These are phyloP conservation scores for Centropus bengalensis DNA, from an alignment of 2,113 vertebrate genomes.

Conservation along the genomic window DNA sequence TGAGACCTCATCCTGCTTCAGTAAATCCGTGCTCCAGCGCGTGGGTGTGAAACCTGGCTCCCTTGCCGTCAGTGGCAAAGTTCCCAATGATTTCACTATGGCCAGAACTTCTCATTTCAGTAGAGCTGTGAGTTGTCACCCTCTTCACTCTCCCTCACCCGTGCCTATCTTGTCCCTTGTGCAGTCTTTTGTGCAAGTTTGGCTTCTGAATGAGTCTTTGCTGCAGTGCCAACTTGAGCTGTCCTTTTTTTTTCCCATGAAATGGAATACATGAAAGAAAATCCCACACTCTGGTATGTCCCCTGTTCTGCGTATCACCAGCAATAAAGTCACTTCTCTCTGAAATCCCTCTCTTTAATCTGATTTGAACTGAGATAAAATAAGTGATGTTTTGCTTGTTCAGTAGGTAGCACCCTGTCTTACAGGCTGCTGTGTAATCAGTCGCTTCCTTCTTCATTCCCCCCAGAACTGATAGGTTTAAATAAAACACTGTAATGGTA, in stretches of 20 bases:
- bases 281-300: neutral
- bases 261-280: neutral
- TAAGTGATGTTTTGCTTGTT: neutral
- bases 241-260: neutral
- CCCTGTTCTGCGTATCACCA: neutral
- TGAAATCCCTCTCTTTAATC: neutral
- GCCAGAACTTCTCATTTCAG: neutral
- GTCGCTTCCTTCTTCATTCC: neutral
- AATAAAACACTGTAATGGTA: neutral
- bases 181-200: neutral
- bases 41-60: neutral
- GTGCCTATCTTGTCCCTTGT: neutral
- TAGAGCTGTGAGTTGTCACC: neutral
- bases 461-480: neutral
- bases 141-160: neutral
- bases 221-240: neutral
- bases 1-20: neutral
- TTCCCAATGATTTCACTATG: neutral
- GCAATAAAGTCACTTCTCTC: neutral
- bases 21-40: fast-evolving
- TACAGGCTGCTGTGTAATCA: neutral
- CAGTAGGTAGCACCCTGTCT: neutral
- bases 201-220: neutral
- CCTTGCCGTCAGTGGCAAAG: neutral
- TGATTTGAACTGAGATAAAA: neutral